Conservation (phyloP, 2,113 vertebrate species). For the Bufo bufo region DNA sequence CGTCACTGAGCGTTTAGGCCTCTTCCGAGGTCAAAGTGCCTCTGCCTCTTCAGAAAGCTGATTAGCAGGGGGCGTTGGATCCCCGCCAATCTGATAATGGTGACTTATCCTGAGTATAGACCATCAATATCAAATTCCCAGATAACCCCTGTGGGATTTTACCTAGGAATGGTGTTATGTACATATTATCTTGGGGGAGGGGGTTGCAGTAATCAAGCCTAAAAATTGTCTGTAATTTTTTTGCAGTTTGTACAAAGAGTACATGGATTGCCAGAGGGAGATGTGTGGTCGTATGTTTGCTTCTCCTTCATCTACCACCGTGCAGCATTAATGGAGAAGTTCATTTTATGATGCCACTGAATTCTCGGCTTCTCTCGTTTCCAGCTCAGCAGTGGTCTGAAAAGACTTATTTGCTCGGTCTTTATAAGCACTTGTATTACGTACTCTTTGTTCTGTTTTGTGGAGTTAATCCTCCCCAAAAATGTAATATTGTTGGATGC, state of each 20-base stretch:
- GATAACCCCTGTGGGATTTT: not conserved
- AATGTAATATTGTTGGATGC: not conserved
- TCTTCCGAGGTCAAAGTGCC: no score
- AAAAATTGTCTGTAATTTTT: not conserved
- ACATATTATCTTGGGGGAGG: not conserved
- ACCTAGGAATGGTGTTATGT: not conserved
- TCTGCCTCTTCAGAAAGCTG: no score
- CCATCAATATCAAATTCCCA: no score
- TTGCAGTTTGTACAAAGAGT: conserved; percentile 68
- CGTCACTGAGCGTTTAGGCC: no score
- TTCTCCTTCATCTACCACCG: not conserved
- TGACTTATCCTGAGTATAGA: no score
- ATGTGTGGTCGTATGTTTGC: conserved; percentile 75
- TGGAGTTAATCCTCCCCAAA: not conserved
- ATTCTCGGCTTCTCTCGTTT: not conserved
- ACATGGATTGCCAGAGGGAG: conserved; percentile 67
- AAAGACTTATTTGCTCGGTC: not conserved
- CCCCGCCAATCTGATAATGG: no score
- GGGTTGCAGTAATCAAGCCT: not conserved
- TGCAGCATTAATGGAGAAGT: not conserved
- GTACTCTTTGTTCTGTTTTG: not conserved
- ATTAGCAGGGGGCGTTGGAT: no score
- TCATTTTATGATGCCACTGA: not conserved
- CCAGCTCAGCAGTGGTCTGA: not conserved
- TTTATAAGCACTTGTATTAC: not conserved